Conservation (phyloP, 2,113 vertebrate species). For the Gobio gobio region DNA sequence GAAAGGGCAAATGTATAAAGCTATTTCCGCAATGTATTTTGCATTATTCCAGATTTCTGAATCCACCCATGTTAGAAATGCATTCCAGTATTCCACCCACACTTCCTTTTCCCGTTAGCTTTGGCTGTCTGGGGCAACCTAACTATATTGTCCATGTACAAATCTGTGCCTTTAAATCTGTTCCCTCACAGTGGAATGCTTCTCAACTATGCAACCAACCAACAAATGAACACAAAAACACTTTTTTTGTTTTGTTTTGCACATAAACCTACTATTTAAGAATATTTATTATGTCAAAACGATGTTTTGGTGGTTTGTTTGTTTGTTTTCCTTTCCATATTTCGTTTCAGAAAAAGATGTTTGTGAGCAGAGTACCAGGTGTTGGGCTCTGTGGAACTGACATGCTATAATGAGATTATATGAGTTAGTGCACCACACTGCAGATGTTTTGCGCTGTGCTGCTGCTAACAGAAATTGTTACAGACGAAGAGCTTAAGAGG, state of each 20-base stretch:
- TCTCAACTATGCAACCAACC: conserved; percentile 30
- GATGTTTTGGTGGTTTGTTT: background rate
- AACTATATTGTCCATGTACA: conserved; percentile 10
- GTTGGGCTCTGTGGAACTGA: conserved; percentile 35
- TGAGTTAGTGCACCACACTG: conserved; percentile 8
- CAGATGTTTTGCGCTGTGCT: conserved; percentile 48
- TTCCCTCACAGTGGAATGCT: conserved; percentile 19
- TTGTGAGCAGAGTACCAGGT: background rate
- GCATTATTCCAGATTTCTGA: conserved; percentile 26
- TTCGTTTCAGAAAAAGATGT: background rate
- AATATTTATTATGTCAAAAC: background rate
- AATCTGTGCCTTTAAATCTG: conserved; percentile 38
- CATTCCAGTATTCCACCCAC: conserved; percentile 48
- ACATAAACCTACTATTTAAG: background rate
- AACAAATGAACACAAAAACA: background rate
- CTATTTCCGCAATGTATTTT: conserved; percentile 29
- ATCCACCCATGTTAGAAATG: conserved; percentile 37
- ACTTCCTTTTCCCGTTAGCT: conserved; percentile 44
- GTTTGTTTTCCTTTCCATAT: background rate
- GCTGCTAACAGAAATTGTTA: conserved; percentile 54
- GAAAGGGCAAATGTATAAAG: conserved; percentile 14
- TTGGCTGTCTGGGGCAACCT: background rate
- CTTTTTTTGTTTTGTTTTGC: conserved; percentile 18
- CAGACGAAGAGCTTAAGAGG: conserved; percentile 3
- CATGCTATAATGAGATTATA: conserved; percentile 45